phyloP scores from a whole-genome alignment of 2,888 invertebrate species.

The Isoperla grammatica region DNA sequence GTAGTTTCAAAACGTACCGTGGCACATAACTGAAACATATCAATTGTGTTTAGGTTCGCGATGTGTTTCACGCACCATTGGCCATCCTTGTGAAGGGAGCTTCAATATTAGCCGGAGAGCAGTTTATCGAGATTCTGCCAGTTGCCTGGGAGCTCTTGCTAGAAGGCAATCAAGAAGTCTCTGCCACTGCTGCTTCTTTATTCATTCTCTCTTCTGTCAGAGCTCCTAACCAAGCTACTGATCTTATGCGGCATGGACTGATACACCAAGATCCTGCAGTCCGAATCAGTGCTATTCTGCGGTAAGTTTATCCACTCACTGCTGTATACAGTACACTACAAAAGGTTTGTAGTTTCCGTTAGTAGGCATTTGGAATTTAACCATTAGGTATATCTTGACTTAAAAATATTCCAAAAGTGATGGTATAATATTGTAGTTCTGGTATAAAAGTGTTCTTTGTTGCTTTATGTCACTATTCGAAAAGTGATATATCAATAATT shows the following conservation, averaged over 20 bases:
- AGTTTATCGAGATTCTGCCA: conserved; percentile 81
- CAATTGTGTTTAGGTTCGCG: conserved; percentile 58
- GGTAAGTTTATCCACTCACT: conserved; percentile 49
- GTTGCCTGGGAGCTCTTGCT: conserved; percentile 93
- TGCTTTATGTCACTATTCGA: no score
- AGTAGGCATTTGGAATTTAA: no score
- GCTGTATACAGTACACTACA: no score
- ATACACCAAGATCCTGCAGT: conserved; percentile 77
- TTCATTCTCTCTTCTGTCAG: conserved; percentile 92
- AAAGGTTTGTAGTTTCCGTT: no score
- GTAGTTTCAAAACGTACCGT: no score
- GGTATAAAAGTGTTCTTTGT: no score
- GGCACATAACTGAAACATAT: no score
- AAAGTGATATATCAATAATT: no score
- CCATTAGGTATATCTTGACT: no score
- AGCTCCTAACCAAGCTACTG: conserved; percentile 81
- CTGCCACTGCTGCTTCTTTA: conserved; percentile 78
- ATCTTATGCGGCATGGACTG: conserved; percentile 83
- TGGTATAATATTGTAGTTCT: no score
- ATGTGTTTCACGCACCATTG: conserved; percentile 84
- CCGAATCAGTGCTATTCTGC: conserved; percentile 75
- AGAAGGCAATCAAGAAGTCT: conserved; percentile 84
- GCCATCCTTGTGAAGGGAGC: conserved; percentile 85
- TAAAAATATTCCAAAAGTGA: no score
- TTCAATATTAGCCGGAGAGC: conserved; percentile 79